A percentile compares a stretch with the other conserved stretches of the same genome.
Conservation (phyloP, 2,888 invertebrate species). For the Apamea monoglypha region DNA sequence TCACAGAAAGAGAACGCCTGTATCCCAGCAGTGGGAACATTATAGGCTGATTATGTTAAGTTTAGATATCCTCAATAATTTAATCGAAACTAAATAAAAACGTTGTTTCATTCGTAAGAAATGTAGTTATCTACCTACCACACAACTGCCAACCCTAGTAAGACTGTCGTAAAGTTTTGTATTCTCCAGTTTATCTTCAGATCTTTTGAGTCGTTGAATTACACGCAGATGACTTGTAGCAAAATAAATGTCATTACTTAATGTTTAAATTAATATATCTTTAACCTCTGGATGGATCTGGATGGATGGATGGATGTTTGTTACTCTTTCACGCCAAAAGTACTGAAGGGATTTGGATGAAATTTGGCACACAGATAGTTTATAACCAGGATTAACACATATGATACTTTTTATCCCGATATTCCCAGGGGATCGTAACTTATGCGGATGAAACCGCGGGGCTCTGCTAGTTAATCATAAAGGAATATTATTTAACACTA, state of each 20-base stretch:
- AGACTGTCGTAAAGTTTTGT: background rate
- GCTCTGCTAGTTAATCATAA: constrained; percentile 39
- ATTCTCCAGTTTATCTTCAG: constrained; percentile 9
- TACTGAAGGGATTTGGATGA: no score
- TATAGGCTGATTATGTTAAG: background rate
- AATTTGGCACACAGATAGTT: no score
- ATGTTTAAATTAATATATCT: background rate
- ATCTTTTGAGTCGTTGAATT: constrained; percentile 18
- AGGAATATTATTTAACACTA: background rate
- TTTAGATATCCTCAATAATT: background rate
- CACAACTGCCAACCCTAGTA: constrained; percentile 9
- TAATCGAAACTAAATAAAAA: no score
- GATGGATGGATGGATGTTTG: no score
- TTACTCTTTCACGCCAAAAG: no score
- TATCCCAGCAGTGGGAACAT: no score
- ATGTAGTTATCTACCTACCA: background rate
- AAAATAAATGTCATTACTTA: background rate
- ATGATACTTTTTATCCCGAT: no score
- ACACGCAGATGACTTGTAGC: background rate
- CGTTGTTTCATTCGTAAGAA: background rate
- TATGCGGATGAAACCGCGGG: no score
- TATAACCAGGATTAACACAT: no score
- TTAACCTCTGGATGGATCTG: constrained; percentile 7
- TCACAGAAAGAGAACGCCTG: no score
- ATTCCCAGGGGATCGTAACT: no score